Evolutionary conservation across 2,797 vertebrate species (phyloP), one percentile per base, ranked within the genome.

Genomic region (Scolopax rusticola): DNA sequence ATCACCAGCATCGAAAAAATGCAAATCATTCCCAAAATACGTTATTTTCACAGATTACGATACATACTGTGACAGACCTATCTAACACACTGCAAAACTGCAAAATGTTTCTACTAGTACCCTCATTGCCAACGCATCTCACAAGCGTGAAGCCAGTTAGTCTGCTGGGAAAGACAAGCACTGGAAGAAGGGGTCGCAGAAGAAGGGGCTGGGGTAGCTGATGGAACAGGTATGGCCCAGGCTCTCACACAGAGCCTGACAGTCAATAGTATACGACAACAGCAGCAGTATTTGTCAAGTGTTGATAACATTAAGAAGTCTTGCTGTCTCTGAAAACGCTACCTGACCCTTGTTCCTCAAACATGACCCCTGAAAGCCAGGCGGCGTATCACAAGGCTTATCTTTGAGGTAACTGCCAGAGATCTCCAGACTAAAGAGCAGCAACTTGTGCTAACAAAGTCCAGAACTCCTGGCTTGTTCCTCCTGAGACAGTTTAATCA

Each of bases 31-130:
- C 83, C 89, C 86, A 61, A 92, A 96, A 93, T 93, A 91, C 0
- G 27, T 64, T 87, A 41, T 90, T 94, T 92, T 75, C 89, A 68
- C 83, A 93, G 80, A 94, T 71, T 64, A 71, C 3, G 16, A 85
- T 56, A 75, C 64, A 43, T 24, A 65, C 54, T 78, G 84, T 57
- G 90, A 92, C 77, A 96, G 92, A 86, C 81, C 45, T 64, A 87
- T 43, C 67, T 74, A 85, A 65, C 78, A 87, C 73, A 41, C 78
- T 45, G 79, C 3, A 56, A 60, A 91, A 87, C 41, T 45, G 33
- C 38, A 76, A 77, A 79, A 33, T 32, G 20, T 65, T 92, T 89
- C 84, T 76, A 53, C 54, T 60, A 45, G 78, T 43, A 71, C 11
- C 38, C 61, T 57, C 30, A 9, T 3, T 78, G 86, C 53, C 61